Percentiles rank a stretch among this genome's conserved stretches.
phyloP scores from a whole-genome alignment of 2,888 invertebrate genomes.

The Orgyia antiqua region DNA sequence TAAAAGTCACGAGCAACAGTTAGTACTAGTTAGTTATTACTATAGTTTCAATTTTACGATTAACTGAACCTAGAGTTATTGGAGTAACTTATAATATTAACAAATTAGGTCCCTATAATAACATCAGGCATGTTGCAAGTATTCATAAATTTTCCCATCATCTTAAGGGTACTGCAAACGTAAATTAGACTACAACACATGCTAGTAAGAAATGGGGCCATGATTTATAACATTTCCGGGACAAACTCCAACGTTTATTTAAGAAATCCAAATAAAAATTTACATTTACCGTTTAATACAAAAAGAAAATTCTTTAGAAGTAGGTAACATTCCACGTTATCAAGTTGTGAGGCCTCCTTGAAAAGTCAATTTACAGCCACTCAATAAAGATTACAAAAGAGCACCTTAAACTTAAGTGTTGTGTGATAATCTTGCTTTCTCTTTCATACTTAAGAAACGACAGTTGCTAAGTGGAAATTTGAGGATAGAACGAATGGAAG shows the following conservation, averaged over 20 bases:
- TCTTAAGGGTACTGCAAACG: too few species aligned
- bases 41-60: too few species aligned
- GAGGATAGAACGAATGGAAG: slow-evolving; percentile 24
- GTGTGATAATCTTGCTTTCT: slow-evolving; percentile 39
- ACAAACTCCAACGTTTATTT: slow-evolving; percentile 13
- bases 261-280: slow-evolving; percentile 18
- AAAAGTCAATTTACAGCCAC: slow-evolving; percentile 48
- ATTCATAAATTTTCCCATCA: too few species aligned
- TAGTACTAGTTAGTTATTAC: too few species aligned
- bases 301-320: slow-evolving; percentile 14
- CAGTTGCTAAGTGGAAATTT: slow-evolving; percentile 23
- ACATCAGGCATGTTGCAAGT: too few species aligned
- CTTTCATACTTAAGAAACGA: slow-evolving; percentile 30
- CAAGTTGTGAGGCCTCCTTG: slow-evolving; percentile 22
- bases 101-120: too few species aligned
- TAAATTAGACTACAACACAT: too few species aligned
- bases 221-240: too few species aligned
- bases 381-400: slow-evolving; percentile 48
- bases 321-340: slow-evolving; percentile 16
- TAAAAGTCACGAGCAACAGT: too few species aligned
- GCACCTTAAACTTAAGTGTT: slow-evolving; percentile 44
- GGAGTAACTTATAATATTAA: too few species aligned
- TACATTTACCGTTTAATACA: slow-evolving; percentile 16
- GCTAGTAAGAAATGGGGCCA: too few species aligned
- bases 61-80: too few species aligned